phyloP scores from a whole-genome alignment of 2,113 vertebrate genomes.

The Microtus ochrogaster region DNA sequence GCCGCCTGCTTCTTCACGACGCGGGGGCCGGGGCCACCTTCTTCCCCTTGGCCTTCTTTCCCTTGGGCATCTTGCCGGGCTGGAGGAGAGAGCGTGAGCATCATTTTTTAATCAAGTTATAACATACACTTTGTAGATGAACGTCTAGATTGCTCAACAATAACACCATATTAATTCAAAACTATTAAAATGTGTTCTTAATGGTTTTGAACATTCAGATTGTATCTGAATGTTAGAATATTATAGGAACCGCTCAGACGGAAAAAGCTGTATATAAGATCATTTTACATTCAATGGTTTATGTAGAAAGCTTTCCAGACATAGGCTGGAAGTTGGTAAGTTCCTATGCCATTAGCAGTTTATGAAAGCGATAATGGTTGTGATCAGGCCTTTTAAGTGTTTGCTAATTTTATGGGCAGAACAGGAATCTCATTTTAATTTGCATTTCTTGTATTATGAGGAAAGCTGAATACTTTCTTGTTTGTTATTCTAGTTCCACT shows the following conservation, averaged over 20 bases:
- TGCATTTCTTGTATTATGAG: slow-evolving; percentile 58
- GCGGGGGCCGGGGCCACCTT: too few species aligned
- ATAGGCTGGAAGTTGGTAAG: not conserved
- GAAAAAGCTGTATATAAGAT: not conserved
- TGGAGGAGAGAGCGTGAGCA: too few species aligned
- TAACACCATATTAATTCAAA: not conserved
- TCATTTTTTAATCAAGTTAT: not conserved
- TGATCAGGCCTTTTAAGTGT: slow-evolving; percentile 12
- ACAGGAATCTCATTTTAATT: slow-evolving; percentile 41
- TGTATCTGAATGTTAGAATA: slow-evolving; percentile 22
- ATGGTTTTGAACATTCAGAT: not conserved
- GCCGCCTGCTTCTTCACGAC: too few species aligned
- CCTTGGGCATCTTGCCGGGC: too few species aligned
- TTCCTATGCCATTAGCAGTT: slow-evolving; percentile 16
- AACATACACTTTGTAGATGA: not conserved
- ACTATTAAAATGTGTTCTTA: not conserved
- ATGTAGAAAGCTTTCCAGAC: slow-evolving; percentile 35
- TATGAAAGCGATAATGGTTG: slow-evolving; percentile 4
- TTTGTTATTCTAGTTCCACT: slow-evolving; percentile 40
- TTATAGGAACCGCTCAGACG: not conserved
- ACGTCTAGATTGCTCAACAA: not conserved
- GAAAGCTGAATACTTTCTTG: slow-evolving; percentile 34
- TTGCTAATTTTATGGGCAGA: slow-evolving; percentile 52
- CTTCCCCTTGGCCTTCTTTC: too few species aligned
- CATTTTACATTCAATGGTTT: slow-evolving; percentile 38